Percentiles rank a stretch among this genome's conserved stretches.
Conservation (phyloP, 2,888 invertebrate genomes). For the Drosophila neonasuta region DNA sequence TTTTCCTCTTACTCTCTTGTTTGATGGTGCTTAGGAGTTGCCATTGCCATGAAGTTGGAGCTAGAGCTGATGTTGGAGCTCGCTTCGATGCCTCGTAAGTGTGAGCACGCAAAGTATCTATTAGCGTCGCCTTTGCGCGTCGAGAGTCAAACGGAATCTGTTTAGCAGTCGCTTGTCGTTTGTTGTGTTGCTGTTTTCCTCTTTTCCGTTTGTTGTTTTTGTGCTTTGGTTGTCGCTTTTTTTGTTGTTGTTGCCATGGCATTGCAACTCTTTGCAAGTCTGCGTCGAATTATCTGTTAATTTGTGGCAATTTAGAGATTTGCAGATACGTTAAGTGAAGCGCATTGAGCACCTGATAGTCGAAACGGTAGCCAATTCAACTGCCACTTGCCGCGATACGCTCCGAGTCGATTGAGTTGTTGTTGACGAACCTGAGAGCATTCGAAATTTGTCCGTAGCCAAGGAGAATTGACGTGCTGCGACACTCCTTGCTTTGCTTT, state of each 20-base stretch:
- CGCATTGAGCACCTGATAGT: conserved; percentile 69
- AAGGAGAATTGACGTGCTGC: too few species aligned
- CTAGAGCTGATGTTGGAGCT: conserved; percentile 1
- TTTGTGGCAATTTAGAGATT: conserved; percentile 80
- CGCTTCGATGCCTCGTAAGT: conserved; percentile 13
- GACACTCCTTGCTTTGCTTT: background rate
- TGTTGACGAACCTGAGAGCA: conserved; percentile 13
- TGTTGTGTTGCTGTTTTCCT: conserved; percentile 20
- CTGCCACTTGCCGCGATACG: conserved; percentile 30
- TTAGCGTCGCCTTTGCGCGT: conserved; percentile 76
- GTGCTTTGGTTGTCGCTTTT: conserved; percentile 5
- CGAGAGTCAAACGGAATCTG: conserved; percentile 75
- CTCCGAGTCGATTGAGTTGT: conserved; percentile 46
- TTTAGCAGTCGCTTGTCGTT: conserved; percentile 71
- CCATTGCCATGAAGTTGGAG: conserved; percentile 8
- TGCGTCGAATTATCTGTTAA: conserved; percentile 76
- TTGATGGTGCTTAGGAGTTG: conserved; percentile 4
- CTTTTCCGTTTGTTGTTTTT: conserved; percentile 1
- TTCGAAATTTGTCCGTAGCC: background rate
- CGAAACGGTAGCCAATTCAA: conserved; percentile 41
- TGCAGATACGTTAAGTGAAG: conserved; percentile 72
- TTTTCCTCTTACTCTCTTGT: background rate
- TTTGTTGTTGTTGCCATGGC: conserved; percentile 1
- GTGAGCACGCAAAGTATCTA: conserved; percentile 79
- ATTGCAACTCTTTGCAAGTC: conserved; percentile 46